Evolutionary conservation across 2,113 vertebrate genomes (phyloP).

Genomic region (Equus przewalskii): DNA sequence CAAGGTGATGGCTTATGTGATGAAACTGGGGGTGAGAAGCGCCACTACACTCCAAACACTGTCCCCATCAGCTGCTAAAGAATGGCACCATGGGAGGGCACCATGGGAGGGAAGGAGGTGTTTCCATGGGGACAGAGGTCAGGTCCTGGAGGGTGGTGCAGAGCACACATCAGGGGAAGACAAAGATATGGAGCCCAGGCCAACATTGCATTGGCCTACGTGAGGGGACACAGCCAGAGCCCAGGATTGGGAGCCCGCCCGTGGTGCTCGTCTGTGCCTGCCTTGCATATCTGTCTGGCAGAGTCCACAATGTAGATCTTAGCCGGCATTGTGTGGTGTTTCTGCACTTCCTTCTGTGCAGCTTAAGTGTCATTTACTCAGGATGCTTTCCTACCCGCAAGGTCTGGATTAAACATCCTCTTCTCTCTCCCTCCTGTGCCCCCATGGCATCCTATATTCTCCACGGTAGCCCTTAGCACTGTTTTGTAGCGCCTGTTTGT

Average conservation of each 20-base stretch:
- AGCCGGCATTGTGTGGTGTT: neutral
- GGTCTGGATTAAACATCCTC: neutral
- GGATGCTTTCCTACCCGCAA: neutral
- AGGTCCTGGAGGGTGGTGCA: neutral
- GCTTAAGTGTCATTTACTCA: neutral
- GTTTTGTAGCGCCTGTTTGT: neutral
- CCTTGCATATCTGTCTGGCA: neutral
- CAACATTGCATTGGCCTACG: neutral
- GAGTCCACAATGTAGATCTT: neutral
- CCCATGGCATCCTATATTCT: neutral
- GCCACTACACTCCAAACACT: too few species aligned
- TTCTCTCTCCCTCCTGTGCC: neutral
- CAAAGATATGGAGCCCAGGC: neutral
- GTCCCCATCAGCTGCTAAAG: neutral
- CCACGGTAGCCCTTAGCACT: neutral
- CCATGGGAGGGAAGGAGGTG: neutral
- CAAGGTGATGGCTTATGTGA: neutral
- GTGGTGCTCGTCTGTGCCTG: neutral
- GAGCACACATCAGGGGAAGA: neutral
- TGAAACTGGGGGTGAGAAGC: neutral
- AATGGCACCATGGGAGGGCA: neutral
- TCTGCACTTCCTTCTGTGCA: neutral
- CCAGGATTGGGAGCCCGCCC: too few species aligned
- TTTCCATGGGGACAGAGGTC: too few species aligned
- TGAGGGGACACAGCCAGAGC: neutral